phyloP scores from a whole-genome alignment of 1,140 invertebrate genomes.

The Orius insidiosus region DNA sequence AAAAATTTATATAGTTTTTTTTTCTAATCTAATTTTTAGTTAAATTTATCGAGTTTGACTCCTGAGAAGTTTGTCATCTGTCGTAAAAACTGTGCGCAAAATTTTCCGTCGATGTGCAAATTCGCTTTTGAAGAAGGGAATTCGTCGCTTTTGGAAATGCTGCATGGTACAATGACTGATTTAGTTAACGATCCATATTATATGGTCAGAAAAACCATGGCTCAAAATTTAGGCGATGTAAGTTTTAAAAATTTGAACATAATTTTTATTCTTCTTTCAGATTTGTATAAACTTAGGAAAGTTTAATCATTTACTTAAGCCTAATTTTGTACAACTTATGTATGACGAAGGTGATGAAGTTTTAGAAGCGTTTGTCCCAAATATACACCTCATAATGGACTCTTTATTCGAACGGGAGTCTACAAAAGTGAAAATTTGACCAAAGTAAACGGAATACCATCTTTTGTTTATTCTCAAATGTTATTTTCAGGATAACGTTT shows the following conservation, averaged over 20 bases:
- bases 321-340: constrained; percentile 39
- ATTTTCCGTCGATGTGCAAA: constrained; percentile 45
- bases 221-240: constrained; percentile 36
- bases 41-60: constrained; percentile 19
- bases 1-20: too few relatives aligned
- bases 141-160: constrained; percentile 27
- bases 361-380: constrained; percentile 39
- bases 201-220: constrained; percentile 39
- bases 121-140: constrained; percentile 31
- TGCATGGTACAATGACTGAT: constrained; percentile 34
- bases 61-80: constrained; percentile 36
- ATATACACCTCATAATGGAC: constrained; percentile 34
- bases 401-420: constrained; percentile 25
- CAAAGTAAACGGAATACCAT: not conserved
- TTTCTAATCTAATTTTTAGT: constrained; percentile 3
- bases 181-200: constrained; percentile 40
- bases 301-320: constrained; percentile 32
- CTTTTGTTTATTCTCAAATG: constrained; percentile 11
- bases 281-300: constrained; percentile 36
- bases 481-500: constrained; percentile 7
- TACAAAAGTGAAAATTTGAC: constrained; percentile 6
- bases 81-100: constrained; percentile 44
- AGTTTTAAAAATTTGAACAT: not conserved
- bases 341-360: constrained; percentile 49
- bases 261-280: constrained; percentile 27